Evolutionary conservation across 2,113 vertebrate genomes (phyloP).

Genomic region (Athene noctua): DNA sequence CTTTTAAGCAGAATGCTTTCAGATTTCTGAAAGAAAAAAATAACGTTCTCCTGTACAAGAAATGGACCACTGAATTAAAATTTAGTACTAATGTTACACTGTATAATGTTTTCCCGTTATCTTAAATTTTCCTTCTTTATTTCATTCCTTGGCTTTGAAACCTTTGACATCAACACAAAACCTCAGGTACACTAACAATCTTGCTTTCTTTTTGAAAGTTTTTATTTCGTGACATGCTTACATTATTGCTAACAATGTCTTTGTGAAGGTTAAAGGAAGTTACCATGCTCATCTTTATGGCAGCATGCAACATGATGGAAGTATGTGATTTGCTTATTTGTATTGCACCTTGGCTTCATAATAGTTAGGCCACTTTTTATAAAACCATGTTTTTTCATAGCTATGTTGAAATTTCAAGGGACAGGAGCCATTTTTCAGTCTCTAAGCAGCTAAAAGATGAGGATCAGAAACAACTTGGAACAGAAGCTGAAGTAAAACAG

Average conservation of each 20-base stretch:
- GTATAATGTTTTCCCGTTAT: not conserved
- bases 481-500: not conserved
- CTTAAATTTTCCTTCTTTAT: not conserved
- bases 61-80: not conserved
- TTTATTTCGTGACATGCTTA: not conserved
- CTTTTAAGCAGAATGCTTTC: not conserved
- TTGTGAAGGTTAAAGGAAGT: not conserved
- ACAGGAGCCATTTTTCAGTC: not conserved
- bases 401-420: not conserved
- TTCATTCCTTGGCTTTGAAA: not conserved
- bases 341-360: not conserved
- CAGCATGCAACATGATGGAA: accelerated
- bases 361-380: not conserved
- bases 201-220: not conserved
- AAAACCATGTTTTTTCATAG: not conserved
- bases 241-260: not conserved
- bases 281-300: not conserved
- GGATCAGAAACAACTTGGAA: constrained; percentile 2
- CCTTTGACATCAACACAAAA: not conserved
- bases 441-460: not conserved
- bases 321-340: not conserved
- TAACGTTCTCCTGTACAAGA: not conserved
- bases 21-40: not conserved
- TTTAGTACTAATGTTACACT: not conserved
- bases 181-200: not conserved